Evolutionary conservation across 2,888 invertebrate species (phyloP).

Genomic region (Drosophila koepferae): DNA sequence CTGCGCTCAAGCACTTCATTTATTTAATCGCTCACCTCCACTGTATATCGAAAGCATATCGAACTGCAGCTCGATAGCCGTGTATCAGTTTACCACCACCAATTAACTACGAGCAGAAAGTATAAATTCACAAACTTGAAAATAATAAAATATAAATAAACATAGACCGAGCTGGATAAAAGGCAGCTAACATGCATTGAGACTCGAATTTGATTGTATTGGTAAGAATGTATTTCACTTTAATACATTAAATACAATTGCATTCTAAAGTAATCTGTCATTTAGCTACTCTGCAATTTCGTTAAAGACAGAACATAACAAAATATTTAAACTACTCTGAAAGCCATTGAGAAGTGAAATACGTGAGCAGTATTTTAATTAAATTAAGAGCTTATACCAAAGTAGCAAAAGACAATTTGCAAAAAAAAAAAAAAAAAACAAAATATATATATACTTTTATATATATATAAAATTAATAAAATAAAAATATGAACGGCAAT

Average conservation of each 20-base stretch:
- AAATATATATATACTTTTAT: neutral
- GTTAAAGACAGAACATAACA: neutral
- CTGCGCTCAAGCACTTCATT: neutral
- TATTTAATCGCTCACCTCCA: neutral
- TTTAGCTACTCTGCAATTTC: neutral
- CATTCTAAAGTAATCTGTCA: neutral
- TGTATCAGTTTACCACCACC: slow-evolving; percentile 29
- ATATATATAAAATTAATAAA: neutral
- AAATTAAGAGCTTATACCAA: neutral
- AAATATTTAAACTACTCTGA: slow-evolving; percentile 1
- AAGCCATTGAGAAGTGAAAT: neutral
- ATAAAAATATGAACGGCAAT: slow-evolving; percentile 58
- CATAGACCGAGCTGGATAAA: neutral
- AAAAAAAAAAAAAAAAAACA: neutral
- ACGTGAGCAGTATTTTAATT: neutral
- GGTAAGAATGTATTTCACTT: neutral
- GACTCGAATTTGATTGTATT: neutral
- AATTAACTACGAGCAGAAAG: neutral
- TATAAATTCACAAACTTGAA: slow-evolving; percentile 20
- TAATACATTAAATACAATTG: neutral
- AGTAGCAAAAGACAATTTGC: neutral
- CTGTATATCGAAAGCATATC: slow-evolving; percentile 28
- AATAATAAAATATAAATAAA: neutral
- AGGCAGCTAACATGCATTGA: neutral
- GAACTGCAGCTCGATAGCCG: neutral